Conservation (phyloP, 2,797 vertebrate genomes). For the Acrossocheilus fasciatus region DNA sequence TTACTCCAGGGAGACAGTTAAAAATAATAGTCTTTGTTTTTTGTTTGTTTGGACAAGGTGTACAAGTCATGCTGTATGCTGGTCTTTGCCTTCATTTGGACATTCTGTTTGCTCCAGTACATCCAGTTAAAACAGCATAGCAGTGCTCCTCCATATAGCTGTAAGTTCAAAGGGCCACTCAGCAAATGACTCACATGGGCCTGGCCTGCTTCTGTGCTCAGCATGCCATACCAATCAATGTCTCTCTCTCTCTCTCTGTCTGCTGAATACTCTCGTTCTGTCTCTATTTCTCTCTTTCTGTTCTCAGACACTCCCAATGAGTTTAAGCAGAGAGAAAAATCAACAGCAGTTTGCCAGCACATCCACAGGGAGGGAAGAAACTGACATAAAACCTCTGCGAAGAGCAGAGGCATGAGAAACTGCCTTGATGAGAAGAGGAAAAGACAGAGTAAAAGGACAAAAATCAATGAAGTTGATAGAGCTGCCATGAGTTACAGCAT, state of each 20-base stretch:
- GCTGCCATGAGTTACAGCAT: slow-evolving; percentile 45
- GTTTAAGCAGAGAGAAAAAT: slow-evolving; percentile 46
- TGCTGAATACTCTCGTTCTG: slow-evolving; percentile 32
- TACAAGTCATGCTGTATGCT: neutral
- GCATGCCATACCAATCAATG: slow-evolving; percentile 60
- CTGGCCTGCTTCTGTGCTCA: slow-evolving; percentile 53
- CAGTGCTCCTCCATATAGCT: slow-evolving; percentile 32
- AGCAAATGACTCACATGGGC: slow-evolving; percentile 56
- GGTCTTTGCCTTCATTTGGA: slow-evolving; percentile 16
- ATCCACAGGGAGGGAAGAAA: slow-evolving; percentile 28
- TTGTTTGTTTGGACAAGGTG: slow-evolving; percentile 1
- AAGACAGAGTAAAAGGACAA: slow-evolving; percentile 20
- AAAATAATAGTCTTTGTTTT: neutral
- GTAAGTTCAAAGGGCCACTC: slow-evolving; percentile 57
- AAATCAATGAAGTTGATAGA: slow-evolving; percentile 30
- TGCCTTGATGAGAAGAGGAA: slow-evolving; percentile 21
- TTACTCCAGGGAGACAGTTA: neutral
- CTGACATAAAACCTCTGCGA: slow-evolving; percentile 37
- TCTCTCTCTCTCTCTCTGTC: slow-evolving; percentile 32
- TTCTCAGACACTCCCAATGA: slow-evolving; percentile 33
- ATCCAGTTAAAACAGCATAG: slow-evolving; percentile 35
- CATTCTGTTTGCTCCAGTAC: slow-evolving; percentile 2
- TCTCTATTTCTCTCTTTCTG: slow-evolving; percentile 41
- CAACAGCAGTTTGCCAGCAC: slow-evolving; percentile 55
- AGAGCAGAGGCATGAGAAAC: slow-evolving; percentile 29